Evolutionary conservation across 2,797 vertebrate genomes (phyloP).

Genomic region (Typhlichthys eigenmanni): DNA sequence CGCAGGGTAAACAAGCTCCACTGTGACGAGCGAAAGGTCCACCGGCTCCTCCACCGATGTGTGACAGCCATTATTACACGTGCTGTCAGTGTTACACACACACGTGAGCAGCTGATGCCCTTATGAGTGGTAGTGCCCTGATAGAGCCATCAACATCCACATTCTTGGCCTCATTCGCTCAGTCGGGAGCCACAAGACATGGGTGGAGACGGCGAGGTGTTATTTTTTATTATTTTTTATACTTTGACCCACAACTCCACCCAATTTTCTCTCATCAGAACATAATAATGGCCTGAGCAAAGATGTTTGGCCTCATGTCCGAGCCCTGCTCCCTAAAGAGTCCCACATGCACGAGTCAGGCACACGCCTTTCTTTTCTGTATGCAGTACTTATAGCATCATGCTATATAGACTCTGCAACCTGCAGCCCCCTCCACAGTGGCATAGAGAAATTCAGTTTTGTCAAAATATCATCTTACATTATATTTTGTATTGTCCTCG

Average conservation of each 20-base stretch:
- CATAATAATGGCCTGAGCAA: conserved; percentile 24
- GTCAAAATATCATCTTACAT: too few species aligned
- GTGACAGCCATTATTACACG: conserved; percentile 88
- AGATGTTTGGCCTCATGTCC: conserved; percentile 19
- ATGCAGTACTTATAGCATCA: background rate
- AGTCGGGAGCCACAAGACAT: background rate
- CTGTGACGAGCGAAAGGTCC: conserved; percentile 81
- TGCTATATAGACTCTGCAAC: background rate
- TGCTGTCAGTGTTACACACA: conserved; percentile 84
- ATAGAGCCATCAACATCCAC: conserved; percentile 87
- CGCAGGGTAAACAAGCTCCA: conserved; percentile 79
- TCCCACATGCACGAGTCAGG: too few species aligned
- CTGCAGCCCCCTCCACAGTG: too few species aligned
- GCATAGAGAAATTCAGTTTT: too few species aligned
- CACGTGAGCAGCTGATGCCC: conserved; percentile 81
- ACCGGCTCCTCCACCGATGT: conserved; percentile 80
- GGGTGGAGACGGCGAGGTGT: too few species aligned
- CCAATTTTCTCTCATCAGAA: background rate
- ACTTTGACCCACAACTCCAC: too few species aligned
- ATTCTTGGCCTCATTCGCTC: conserved; percentile 68
- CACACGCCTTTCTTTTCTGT: too few species aligned
- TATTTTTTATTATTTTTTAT: too few species aligned
- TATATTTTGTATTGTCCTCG: too few species aligned
- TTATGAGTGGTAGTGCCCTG: conserved; percentile 72
- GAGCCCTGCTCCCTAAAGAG: background rate